Evolutionary conservation across 1,140 invertebrate genomes (phyloP).

Genomic region (Heliconius nattereri): DNA sequence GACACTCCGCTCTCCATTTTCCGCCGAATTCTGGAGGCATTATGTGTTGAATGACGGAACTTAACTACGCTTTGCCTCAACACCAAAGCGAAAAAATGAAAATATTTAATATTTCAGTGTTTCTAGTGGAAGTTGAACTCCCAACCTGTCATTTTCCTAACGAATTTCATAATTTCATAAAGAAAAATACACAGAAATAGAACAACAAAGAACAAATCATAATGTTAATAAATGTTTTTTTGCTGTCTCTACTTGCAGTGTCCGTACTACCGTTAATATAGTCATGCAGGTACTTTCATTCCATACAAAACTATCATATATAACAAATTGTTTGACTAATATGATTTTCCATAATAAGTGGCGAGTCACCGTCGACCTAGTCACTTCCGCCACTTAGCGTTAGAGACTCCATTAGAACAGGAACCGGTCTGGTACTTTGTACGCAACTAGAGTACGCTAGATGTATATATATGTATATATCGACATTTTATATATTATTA

Average conservation of each 20-base stretch:
- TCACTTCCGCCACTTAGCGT: conserved; percentile 25
- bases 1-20: too few relatives aligned
- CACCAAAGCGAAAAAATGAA: too few relatives aligned
- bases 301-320: conserved; percentile 11
- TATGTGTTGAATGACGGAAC: too few relatives aligned
- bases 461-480: neutral
- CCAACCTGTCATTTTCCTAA: too few relatives aligned
- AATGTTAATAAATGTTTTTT: neutral
- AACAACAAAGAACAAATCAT: too few relatives aligned
- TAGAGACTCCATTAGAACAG: conserved; percentile 24
- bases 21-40: too few relatives aligned
- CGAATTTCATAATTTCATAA: too few relatives aligned
- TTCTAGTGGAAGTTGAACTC: too few relatives aligned
- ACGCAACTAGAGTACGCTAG: neutral
- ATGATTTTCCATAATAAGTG: conserved; percentile 10
- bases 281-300: neutral
- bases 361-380: neutral
- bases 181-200: too few relatives aligned
- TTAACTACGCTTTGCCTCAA: too few relatives aligned
- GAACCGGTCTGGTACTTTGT: conserved; percentile 2
- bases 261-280: neutral
- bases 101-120: too few relatives aligned
- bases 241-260: neutral
- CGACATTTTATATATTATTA: too few relatives aligned
- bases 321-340: conserved; percentile 16